These are phyloP conservation scores for Borostomias antarcticus DNA, from an alignment of 2,797 vertebrate genomes.

Conservation along the genomic window DNA sequence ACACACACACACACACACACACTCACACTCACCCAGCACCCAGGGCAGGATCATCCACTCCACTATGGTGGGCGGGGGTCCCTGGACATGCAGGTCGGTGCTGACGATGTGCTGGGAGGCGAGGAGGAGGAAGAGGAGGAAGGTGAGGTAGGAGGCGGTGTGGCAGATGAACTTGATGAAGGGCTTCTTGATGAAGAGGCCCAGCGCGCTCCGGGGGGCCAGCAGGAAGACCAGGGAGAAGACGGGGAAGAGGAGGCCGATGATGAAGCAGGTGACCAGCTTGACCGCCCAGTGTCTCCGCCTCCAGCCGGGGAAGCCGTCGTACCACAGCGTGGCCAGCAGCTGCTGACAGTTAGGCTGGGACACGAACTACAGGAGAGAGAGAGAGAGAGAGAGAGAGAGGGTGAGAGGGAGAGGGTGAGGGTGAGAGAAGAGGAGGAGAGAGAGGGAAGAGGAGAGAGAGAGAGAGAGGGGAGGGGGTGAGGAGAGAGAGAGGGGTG, in stretches of 20 bases:
- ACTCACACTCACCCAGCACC: slow-evolving; percentile 99
- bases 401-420: no score
- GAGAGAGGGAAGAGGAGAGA: slow-evolving; percentile 1
- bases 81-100: slow-evolving; percentile 78
- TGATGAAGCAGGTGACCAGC: slow-evolving; percentile 89
- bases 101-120: slow-evolving; percentile 91
- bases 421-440: no score
- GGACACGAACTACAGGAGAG: slow-evolving; percentile 88
- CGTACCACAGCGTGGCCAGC: slow-evolving; percentile 95
- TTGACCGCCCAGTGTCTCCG: slow-evolving; percentile 95
- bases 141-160: slow-evolving; percentile 96
- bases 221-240: slow-evolving; percentile 93
- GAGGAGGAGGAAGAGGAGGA: slow-evolving; percentile 92
- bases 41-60: slow-evolving; percentile 99
- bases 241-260: slow-evolving; percentile 92
- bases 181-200: slow-evolving; percentile 95
- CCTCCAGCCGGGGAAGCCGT: slow-evolving; percentile 96
- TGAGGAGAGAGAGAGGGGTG: background rate
- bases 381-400: slow-evolving; percentile 6
- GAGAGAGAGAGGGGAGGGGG: no score
- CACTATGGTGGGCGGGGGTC: slow-evolving; percentile 87
- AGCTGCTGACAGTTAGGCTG: slow-evolving; percentile 99
- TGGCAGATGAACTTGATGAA: slow-evolving; percentile 99
- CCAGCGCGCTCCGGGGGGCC: slow-evolving; percentile 89
- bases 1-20: background rate